Evolutionary conservation across 2,888 invertebrate species (phyloP).

Genomic region (Diaprepes abbreviatus): DNA sequence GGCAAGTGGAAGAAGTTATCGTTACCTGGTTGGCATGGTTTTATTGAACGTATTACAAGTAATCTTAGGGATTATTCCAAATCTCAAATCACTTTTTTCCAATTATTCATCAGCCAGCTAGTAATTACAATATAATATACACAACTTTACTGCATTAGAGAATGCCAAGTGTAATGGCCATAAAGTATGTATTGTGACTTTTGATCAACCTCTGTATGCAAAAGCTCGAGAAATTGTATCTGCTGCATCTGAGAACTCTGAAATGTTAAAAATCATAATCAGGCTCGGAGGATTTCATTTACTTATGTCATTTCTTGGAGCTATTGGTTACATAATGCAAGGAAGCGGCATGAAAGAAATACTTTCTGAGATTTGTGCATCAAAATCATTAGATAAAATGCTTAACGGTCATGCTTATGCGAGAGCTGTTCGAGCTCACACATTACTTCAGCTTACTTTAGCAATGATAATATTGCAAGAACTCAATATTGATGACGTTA

Average conservation of each 20-base stretch:
- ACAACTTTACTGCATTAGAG: conserved; percentile 52
- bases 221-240: conserved; percentile 43
- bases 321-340: conserved; percentile 63
- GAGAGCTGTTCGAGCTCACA: conserved; percentile 54
- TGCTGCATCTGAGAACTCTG: conserved; percentile 49
- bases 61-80: conserved; percentile 44
- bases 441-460: no score
- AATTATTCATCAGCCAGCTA: conserved; percentile 28
- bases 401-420: conserved; percentile 58
- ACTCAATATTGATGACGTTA: no score
- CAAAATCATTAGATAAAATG: conserved; percentile 57
- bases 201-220: conserved; percentile 40
- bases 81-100: conserved; percentile 47
- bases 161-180: conserved; percentile 44
- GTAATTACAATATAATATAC: conserved; percentile 50
- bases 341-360: conserved; percentile 63
- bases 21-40: conserved; percentile 42
- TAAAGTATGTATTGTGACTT: conserved; percentile 40
- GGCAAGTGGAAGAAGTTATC: conserved; percentile 52
- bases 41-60: conserved; percentile 44
- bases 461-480: no score
- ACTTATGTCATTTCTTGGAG: conserved; percentile 62
- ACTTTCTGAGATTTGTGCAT: conserved; percentile 51
- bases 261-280: conserved; percentile 59
- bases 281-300: conserved; percentile 58